Conservation (phyloP, 2,113 vertebrate species). For the Murina feae region DNA sequence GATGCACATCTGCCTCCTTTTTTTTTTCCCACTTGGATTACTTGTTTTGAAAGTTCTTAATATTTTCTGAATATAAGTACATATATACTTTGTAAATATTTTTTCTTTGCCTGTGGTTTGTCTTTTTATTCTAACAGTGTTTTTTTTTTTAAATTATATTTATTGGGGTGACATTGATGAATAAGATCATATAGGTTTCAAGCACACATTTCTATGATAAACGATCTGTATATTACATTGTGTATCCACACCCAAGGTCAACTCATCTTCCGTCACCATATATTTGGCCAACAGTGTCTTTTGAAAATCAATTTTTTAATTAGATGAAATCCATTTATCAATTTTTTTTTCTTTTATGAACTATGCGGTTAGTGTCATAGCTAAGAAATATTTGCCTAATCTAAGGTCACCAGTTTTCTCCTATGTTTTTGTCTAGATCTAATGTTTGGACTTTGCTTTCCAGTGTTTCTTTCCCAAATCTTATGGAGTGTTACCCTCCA, state of each 20-base stretch:
- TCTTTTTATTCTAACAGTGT: not conserved
- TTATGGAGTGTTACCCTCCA: not conserved
- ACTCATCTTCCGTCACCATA: not conserved
- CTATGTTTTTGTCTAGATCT: not conserved
- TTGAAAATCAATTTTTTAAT: conserved; percentile 26
- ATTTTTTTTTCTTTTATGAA: not conserved
- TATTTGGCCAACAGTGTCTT: not conserved
- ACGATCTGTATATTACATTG: not conserved
- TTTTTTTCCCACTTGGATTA: not conserved
- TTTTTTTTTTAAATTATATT: not conserved
- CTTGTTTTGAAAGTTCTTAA: not conserved
- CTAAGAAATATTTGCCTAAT: not conserved
- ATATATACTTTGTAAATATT: not conserved
- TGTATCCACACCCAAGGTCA: not conserved
- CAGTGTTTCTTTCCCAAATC: not conserved
- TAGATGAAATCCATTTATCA: not conserved
- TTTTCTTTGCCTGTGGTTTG: not conserved
- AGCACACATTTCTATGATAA: not conserved
- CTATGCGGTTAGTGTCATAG: not conserved
- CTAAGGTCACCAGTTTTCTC: not conserved
- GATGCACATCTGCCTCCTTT: not conserved
- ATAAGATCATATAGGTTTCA: not conserved
- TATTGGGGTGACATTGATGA: not conserved
- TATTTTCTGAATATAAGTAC: conserved; percentile 16
- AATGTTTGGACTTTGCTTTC: not conserved